phyloP scores from a whole-genome alignment of 2,888 invertebrate genomes.

The Priapulus caudatus region DNA sequence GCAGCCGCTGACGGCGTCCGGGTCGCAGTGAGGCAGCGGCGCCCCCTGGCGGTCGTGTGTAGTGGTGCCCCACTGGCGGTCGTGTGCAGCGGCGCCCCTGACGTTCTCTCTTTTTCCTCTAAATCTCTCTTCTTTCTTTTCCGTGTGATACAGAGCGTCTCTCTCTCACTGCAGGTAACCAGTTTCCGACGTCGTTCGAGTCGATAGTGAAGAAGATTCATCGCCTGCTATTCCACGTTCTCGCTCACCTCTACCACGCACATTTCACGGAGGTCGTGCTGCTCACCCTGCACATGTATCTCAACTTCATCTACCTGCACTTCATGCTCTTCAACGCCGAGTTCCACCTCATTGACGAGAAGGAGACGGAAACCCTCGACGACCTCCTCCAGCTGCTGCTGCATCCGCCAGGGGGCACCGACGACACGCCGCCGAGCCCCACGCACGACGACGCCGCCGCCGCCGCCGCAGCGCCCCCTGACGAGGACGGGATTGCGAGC shows the following conservation, averaged over 20 bases:
- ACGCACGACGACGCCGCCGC: no score
- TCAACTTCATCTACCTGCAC: conserved; percentile 94
- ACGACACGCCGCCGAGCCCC: no score
- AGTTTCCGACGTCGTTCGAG: conserved; percentile 88
- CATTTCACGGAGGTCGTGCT: conserved; percentile 91
- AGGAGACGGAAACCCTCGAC: conserved; percentile 86
- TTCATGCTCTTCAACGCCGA: conserved; percentile 70
- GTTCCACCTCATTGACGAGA: conserved; percentile 82
- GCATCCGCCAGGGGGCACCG: no score
- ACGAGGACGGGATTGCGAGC: no score
- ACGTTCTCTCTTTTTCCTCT: no score
- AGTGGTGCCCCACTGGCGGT: no score
- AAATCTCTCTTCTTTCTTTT: no score
- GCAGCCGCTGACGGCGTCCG: background rate
- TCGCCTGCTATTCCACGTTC: conserved; percentile 90
- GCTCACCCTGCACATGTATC: conserved; percentile 85
- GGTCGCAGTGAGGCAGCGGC: background rate
- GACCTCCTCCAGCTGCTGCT: conserved; percentile 48
- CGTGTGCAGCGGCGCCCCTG: no score
- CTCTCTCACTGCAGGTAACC: conserved; percentile 55
- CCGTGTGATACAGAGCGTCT: no score
- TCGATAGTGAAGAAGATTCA: conserved; percentile 88
- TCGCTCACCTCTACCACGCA: conserved; percentile 94
- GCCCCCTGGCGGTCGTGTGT: no score
- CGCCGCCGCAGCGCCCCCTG: no score